Base-by-base conservation (phyloP, 2,888 invertebrate species). In the Drosophila paucipuncta region DNA sequence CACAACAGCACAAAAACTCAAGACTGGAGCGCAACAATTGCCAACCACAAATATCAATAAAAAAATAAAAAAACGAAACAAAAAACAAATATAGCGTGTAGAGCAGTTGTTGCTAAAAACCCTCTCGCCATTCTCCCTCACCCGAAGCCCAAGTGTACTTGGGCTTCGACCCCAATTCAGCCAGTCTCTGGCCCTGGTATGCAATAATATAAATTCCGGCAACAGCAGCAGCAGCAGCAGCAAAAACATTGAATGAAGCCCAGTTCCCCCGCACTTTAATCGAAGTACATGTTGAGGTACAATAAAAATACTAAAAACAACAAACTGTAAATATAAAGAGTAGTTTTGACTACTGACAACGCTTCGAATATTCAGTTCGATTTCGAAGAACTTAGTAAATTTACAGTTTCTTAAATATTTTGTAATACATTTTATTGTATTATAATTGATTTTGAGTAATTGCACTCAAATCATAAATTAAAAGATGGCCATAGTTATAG, bases 201-300 rank as follows among this genome's bases (percentile, higher is more conserved):
- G 85, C 85, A 87, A 83, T 85, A 85, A 85, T 87, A 87, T 85
- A 85, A 85, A 85, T 85, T 85, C 85, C 88, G 58, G 43, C 60
- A 55, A 35, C 50, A 54, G 4, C 49, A 66, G 22, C 22, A 22
- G 22, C 22, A 22, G n/a, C 57, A 52, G 39, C 58, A 76, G 52
- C 55, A 66, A 64, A 61, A 66, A 62, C 68, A 59, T 64, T 55
- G 50, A 69, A n/a, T 47, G 28, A 55, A 7, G 16, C 25, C 47
- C 25, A 33, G 18, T 18, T 68, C 25, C 41, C 54, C 59, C 65
- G 50, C 73, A 74, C 83, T 83, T 80, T 64, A 83, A 83, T 78
- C 80, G 75, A 71, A 75, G 62, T 43, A 41, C 37, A 74, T 52
- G 60, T 52, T 64, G 33, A 73, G 80, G 70, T 68, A 78, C 53